Base-by-base conservation (phyloP, 2,113 vertebrate species). In the Cnemophilus loriae region DNA sequence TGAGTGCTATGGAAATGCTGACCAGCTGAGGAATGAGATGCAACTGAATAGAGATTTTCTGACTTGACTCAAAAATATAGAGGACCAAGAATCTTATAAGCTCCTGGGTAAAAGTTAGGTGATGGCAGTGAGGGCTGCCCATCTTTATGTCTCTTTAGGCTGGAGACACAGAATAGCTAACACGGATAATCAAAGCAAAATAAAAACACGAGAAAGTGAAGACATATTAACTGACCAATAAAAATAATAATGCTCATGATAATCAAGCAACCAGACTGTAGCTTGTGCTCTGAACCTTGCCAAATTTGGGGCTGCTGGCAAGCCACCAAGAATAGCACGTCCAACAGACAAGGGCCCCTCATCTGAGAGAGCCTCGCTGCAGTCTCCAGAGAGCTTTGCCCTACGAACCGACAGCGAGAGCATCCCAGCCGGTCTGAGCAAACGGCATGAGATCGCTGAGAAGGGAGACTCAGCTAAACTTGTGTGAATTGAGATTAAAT, bases 261-360 rank as follows among this genome's bases (percentile, higher is more conserved):
- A 96, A 89, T 90, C 83, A 80, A 82, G 91, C 69, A 87, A 75
- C 75, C 52, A 61, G 6, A 55, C 82, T 84, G 69, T 70, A 86
- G 52, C 56, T 83, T 89, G 79, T 89, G 79, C 89, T 93, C 76
- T 80, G 78, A 95, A 83, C 76, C 87, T 94, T 96, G 97, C 94
- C 95, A 96, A 88, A 93, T 84, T 86, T 92, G 91, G 92, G 95
- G 60, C 75, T 94, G 84, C 53, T 95, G 96, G 96, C 95, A 87
- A 87, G 57, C 84, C 67, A 87, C 93, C 95, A 97, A 95, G 90
- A 87, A 94, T 83, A 97, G 89, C 92, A 95, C 95, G 83, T 85
- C 67, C 65, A 70, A 74, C 68, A 96, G 70, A 90, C 91, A 91
- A 96, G 93, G 92, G 95, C 91, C 91, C 88, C 94, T 96, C 95